phyloP scores from a whole-genome alignment of 92 coral and sea anemone species.

The Scolanthus callimorphus region DNA sequence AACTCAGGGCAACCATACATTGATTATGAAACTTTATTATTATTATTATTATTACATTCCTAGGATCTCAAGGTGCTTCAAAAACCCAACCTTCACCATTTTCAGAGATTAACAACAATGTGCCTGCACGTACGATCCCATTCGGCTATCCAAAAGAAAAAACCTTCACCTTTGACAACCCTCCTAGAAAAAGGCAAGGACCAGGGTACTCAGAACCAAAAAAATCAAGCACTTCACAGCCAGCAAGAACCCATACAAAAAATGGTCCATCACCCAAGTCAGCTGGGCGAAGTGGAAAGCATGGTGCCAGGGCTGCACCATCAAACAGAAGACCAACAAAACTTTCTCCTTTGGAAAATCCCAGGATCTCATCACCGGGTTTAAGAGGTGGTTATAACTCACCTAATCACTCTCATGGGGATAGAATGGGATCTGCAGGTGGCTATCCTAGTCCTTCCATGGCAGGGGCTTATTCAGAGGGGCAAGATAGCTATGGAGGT shows the following conservation, averaged over 20 bases:
- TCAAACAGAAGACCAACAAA: slow-evolving; percentile 41
- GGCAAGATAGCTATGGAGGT: slow-evolving; percentile 17
- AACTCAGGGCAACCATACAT: no score
- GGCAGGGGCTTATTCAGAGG: slow-evolving; percentile 1
- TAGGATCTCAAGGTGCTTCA: no score
- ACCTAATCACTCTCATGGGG: background rate
- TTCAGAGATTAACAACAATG: background rate
- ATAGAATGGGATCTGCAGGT: background rate
- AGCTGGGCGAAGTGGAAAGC: background rate
- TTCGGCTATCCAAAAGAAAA: slow-evolving; percentile 12
- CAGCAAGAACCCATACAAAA: background rate
- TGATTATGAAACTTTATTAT: no score
- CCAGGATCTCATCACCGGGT: slow-evolving; percentile 16
- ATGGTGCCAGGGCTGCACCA: background rate
- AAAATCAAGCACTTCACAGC: slow-evolving; percentile 6
- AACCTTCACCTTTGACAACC: slow-evolving; percentile 16
- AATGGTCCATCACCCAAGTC: slow-evolving; percentile 13
- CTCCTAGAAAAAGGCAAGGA: slow-evolving; percentile 13
- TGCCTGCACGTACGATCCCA: background rate
- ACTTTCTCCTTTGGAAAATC: slow-evolving; percentile 53
- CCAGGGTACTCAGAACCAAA: background rate
- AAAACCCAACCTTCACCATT: no score
- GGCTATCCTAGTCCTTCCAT: slow-evolving; percentile 1
- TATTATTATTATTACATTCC: no score
- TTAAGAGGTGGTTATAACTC: background rate